phyloP scores from a whole-genome alignment of 92 coral and sea anemone genomes.

The Isaurus tuberculatus region DNA sequence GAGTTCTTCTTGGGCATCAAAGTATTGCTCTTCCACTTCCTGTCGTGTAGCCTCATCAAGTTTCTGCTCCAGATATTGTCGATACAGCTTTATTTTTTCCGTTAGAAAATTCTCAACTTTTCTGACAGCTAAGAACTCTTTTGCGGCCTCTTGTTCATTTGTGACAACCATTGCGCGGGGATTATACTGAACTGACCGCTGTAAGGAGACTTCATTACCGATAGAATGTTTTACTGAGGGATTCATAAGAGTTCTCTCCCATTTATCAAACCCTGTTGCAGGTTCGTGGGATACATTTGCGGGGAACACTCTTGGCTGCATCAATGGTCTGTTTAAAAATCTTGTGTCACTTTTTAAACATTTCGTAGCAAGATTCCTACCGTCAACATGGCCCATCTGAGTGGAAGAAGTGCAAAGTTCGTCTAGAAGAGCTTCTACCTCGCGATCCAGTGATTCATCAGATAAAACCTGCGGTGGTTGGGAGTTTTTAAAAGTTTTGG shows the following conservation, averaged over 20 bases:
- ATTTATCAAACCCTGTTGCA: not conserved
- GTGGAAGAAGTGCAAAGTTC: constrained; percentile 15
- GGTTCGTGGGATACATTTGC: constrained; percentile 3
- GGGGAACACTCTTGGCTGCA: not conserved
- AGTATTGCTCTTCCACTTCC: constrained; percentile 88
- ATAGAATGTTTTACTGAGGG: not conserved
- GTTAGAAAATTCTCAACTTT: constrained; percentile 75
- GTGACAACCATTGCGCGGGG: constrained; percentile 12
- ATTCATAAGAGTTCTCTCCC: not conserved
- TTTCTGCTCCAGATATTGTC: constrained; percentile 78
- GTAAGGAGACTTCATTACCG: not conserved
- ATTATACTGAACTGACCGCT: not conserved
- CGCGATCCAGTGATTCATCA: constrained; percentile 81
- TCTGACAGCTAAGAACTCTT: constrained; percentile 51
- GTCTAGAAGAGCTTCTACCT: constrained; percentile 72
- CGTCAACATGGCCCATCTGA: not conserved
- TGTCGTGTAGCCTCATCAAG: constrained; percentile 74
- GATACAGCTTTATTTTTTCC: constrained; percentile 70
- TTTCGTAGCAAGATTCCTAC: not conserved
- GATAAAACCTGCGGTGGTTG: constrained; percentile 64
- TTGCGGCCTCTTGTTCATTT: constrained; percentile 50
- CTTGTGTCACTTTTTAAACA: not conserved
- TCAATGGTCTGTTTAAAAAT: not conserved
- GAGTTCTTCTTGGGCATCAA: constrained; percentile 83
- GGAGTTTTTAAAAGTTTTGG: not conserved